Evolutionary conservation across 2,113 vertebrate genomes (phyloP), one percentile per base, ranked within the genome.

Genomic region (Noturus placidus): DNA sequence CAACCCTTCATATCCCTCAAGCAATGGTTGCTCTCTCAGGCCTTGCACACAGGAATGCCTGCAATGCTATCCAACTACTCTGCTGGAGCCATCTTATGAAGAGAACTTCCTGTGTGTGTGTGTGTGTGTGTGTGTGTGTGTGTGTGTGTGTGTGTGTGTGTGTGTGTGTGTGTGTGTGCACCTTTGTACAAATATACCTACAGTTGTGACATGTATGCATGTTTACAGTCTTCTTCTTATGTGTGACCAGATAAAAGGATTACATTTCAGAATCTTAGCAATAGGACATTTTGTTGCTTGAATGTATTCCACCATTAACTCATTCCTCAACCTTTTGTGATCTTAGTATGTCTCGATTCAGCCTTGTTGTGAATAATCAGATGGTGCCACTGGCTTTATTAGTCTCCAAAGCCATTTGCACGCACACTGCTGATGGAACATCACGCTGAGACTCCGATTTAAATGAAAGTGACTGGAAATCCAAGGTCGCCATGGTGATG

Each of bases 41-140:
- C 92, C 87, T 92, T 95, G 94, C 92, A 92, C 92, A 92, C 92
- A 95, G 93, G 93, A 96, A 95, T 95, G 94, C 90, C 93, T 95
- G 94, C 94, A 96, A 96, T 96, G 94, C 95, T 93, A 94, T 95
- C 95, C 95, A 89, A 91, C 90, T 50, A 22, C 90, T 25, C 59
- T 42, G 35, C 20, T 25, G 27, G 10, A 33, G 77, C 52, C 15
- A 42, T 76, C 14, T 85, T 27, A 70, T 30, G 27, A 69, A 22
- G 22, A 77, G 1, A 69, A 79, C 35, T 67, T 19, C 19, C 35
- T 61, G 57, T 81, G 42, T 20, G 59, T 9, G 30, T 67, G 57
- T 13, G 5, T 52, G 30, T 67, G 57, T 13, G 5, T 52, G 38
- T 72, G 54, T 85, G 54, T 35, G 50, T 57, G 35, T 85, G 59